phyloP scores from a whole-genome alignment of 92 coral and sea anemone species.

The Montipora capitata region DNA sequence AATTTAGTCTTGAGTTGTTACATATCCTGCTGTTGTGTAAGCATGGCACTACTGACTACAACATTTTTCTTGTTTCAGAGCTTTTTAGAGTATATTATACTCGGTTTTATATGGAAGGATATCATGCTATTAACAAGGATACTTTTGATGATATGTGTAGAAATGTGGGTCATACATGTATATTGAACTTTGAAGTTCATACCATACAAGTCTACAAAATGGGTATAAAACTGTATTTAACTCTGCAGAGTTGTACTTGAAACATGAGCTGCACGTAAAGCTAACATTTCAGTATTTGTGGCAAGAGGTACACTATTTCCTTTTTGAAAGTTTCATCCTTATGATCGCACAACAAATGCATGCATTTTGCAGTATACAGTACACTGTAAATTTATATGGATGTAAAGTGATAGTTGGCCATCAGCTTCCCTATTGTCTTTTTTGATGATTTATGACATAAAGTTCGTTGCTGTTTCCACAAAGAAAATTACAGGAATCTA shows the following conservation, averaged over 20 bases:
- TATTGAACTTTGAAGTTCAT: background rate
- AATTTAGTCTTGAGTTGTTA: too few species aligned
- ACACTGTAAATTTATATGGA: too few species aligned
- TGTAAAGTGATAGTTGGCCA: too few species aligned
- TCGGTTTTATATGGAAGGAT: constrained; percentile 17
- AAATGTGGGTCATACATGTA: background rate
- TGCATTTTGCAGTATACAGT: too few species aligned
- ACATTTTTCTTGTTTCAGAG: constrained; percentile 6
- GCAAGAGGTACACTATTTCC: constrained; percentile 1
- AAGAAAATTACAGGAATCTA: too few species aligned
- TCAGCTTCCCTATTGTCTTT: too few species aligned
- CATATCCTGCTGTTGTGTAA: too few species aligned
- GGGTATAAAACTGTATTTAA: background rate
- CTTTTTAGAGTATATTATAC: background rate
- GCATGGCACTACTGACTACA: background rate
- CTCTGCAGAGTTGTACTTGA: background rate
- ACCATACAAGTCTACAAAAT: background rate
- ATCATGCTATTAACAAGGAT: background rate
- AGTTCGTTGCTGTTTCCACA: too few species aligned
- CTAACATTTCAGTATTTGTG: background rate
- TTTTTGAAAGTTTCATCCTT: background rate
- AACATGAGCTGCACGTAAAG: background rate
- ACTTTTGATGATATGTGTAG: constrained; percentile 7
- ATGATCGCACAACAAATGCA: too few species aligned
- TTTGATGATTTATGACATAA: too few species aligned